Evolutionary conservation across 2,888 invertebrate species (phyloP).

Genomic region (Tubulanus polymorphus): DNA sequence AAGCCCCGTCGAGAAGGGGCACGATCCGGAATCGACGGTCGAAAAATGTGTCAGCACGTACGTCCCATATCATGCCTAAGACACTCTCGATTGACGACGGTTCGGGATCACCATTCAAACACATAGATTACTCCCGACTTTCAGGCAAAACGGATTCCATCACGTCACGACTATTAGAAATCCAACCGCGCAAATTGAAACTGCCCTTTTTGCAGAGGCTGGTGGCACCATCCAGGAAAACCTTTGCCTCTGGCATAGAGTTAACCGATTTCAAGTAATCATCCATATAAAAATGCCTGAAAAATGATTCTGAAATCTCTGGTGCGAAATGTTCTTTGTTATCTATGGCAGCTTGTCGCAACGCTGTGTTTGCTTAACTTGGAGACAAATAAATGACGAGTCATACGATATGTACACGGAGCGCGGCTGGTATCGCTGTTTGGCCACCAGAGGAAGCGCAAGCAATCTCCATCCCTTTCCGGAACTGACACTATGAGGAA

Average conservation of each 20-base stretch:
- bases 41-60: too few relatives aligned
- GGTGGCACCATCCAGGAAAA: neutral
- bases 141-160: too few relatives aligned
- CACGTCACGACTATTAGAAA: too few relatives aligned
- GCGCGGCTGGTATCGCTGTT: conserved; percentile 9
- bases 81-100: too few relatives aligned
- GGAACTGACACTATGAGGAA: conserved; percentile 21
- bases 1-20: too few relatives aligned
- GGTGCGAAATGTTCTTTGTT: neutral
- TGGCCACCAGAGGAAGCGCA: conserved; percentile 23
- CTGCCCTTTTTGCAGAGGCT: neutral
- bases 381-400: conserved; percentile 17
- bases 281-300: conserved; percentile 7
- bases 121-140: too few relatives aligned
- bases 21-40: too few relatives aligned
- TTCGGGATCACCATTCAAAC: too few relatives aligned
- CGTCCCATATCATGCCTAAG: too few relatives aligned
- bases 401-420: conserved; percentile 18
- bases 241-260: neutral
- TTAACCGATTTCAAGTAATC: conserved; percentile 1
- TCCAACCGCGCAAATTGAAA: neutral
- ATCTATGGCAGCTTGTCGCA: conserved; percentile 15
- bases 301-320: neutral
- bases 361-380: conserved; percentile 18
- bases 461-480: conserved; percentile 18